Conservation (phyloP, 2,888 invertebrate genomes). For the Drosophila diplacantha region DNA sequence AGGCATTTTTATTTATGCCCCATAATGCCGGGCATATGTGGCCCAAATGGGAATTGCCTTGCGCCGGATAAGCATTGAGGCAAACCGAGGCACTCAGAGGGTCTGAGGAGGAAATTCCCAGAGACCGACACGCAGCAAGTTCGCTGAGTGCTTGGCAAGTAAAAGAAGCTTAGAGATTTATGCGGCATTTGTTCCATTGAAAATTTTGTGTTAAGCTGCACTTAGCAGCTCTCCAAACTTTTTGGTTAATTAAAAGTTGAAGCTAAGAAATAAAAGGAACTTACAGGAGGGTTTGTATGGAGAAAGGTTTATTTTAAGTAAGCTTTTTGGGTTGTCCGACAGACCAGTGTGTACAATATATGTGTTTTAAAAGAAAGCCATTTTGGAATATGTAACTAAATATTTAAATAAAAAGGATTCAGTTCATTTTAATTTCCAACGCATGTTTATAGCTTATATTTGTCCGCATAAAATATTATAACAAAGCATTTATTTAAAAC, state of each 20-base stretch:
- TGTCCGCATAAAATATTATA: not conserved
- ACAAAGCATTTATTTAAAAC: not conserved
- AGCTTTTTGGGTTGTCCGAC: not conserved
- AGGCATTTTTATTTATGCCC: constrained; percentile 66
- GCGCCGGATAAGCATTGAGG: constrained; percentile 26
- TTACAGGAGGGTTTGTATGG: not conserved
- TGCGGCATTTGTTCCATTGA: constrained; percentile 60
- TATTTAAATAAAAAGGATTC: not conserved
- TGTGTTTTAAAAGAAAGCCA: not conserved
- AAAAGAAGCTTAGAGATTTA: constrained; percentile 70
- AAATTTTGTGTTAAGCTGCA: constrained; percentile 37
- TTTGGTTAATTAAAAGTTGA: constrained; percentile 27
- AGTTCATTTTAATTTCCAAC: not conserved
- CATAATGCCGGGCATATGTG: constrained; percentile 76
- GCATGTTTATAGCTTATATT: not conserved
- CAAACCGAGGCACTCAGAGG: constrained; percentile 35
- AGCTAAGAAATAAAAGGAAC: constrained; percentile 1
- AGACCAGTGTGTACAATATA: not conserved
- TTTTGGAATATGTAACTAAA: not conserved
- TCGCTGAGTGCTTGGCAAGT: constrained; percentile 51
- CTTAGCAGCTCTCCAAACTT: constrained; percentile 25
- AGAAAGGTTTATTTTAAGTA: not conserved
- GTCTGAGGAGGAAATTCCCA: constrained; percentile 19
- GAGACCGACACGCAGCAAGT: constrained; percentile 1
- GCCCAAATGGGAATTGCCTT: constrained; percentile 70